Evolutionary conservation across 2,797 vertebrate species (phyloP), one percentile per base, ranked within the genome.

Genomic region (Coreius guichenoti): DNA sequence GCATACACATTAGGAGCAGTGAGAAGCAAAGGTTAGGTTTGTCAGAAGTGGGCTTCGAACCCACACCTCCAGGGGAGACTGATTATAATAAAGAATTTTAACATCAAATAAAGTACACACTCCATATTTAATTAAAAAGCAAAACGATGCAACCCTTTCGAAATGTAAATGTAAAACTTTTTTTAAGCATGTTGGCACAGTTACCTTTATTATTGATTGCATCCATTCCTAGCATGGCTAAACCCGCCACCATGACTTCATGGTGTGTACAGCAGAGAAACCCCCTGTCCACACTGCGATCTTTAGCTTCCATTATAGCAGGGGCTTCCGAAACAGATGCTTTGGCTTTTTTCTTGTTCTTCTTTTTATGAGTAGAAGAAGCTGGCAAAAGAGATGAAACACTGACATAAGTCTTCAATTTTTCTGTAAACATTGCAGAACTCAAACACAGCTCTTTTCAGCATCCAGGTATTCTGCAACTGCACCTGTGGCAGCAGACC

Each of bases 181-280:
- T 67, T n/a, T 7, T 14, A 39, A 33, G 17, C 29, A 77, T 56
- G 86, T 23, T 39, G 39, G 3, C 14, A 82, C 16, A 43, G 88
- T 5, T 89, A 97, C 98, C 97, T 94, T 96, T 94, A 63, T 95
- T 94, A 56, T 91, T 84, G 45, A 93, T 79, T 0, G 92, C 88
- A n/a, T 93, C 92, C 39, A 91, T 91, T 13, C 92, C 92, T 21
- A 99, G 94, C 90, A 98, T 88, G 14, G 96, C 92, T 3, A 99
- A 94, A 77, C 97, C 97, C 0, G 98, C 97, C 0, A 99, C 94
- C 97, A 99, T 99, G 75, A 97, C 96, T 90, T 96, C 97, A 90
- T 99, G 98, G 91, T 99, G 97, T 89, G 96, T 94, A 12, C 98
- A 99, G 93, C 97, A 99, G 82, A 99, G 95, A 93, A 96, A 98